phyloP scores from a whole-genome alignment of 2,113 vertebrate genomes.

The Gila orcuttii region DNA sequence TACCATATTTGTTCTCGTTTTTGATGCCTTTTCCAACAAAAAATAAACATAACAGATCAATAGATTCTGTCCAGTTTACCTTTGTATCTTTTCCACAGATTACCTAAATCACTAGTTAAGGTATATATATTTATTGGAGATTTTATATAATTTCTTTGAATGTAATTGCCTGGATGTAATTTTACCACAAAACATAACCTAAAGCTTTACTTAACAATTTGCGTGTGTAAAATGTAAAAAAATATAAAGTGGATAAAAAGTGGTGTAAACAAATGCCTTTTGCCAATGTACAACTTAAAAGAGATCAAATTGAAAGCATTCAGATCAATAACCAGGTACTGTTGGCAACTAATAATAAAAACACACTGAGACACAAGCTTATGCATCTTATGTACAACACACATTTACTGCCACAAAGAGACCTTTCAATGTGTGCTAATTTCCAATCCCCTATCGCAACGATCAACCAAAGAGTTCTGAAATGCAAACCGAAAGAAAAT shows the following conservation, averaged over 20 bases:
- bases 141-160: neutral
- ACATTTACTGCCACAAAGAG: neutral
- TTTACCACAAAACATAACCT: neutral
- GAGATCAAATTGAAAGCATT: neutral
- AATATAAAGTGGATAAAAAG: slow-evolving; percentile 32
- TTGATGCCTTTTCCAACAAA: neutral
- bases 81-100: neutral
- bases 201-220: neutral
- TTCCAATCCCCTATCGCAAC: neutral
- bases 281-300: neutral
- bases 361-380: neutral
- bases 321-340: neutral
- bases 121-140: neutral
- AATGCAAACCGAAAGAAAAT: neutral
- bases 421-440: neutral
- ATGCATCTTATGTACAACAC: neutral
- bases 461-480: slow-evolving; percentile 13
- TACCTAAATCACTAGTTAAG: neutral
- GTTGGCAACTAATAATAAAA: neutral
- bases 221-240: neutral
- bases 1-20: neutral
- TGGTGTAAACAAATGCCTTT: neutral
- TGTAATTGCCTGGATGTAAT: too few species aligned
- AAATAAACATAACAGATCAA: neutral
- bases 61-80: neutral